A percentile compares a stretch with the other conserved stretches of the same genome.
Evolutionary conservation across 2,888 invertebrate genomes (phyloP).

Genomic region (Drosophila hamatofila): DNA sequence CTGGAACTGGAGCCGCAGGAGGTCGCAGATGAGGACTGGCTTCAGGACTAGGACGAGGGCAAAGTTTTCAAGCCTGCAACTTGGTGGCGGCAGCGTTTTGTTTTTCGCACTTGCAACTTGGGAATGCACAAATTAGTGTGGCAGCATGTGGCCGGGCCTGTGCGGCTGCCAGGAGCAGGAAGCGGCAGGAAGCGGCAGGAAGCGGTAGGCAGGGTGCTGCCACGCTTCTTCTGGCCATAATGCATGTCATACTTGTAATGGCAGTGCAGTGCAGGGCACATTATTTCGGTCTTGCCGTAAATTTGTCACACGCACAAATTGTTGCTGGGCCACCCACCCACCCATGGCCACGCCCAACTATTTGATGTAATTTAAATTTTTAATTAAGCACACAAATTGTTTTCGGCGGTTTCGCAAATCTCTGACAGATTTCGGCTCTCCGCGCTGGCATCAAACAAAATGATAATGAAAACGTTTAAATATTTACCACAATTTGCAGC

Average conservation of each 20-base stretch:
- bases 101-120: slow-evolving; percentile 76
- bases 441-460: slow-evolving; percentile 57
- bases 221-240: slow-evolving; percentile 53
- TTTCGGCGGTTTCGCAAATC: slow-evolving; percentile 71
- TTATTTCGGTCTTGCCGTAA: slow-evolving; percentile 44
- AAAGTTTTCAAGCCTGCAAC: slow-evolving; percentile 54
- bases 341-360: slow-evolving; percentile 23
- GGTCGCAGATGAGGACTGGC: slow-evolving; percentile 7
- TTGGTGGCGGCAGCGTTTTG: slow-evolving; percentile 63
- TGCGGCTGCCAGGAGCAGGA: background rate
- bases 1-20: background rate
- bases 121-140: slow-evolving; percentile 79
- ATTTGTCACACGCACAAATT: slow-evolving; percentile 77
- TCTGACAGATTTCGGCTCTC: slow-evolving; percentile 68
- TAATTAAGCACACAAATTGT: slow-evolving; percentile 81
- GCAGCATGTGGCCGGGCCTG: slow-evolving; percentile 69
- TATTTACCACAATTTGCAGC: slow-evolving; percentile 73
- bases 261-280: slow-evolving; percentile 50
- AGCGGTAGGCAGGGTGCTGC: background rate
- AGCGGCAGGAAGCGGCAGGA: background rate
- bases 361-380: slow-evolving; percentile 82
- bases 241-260: slow-evolving; percentile 74
- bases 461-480: slow-evolving; percentile 78
- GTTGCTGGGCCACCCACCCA: slow-evolving; percentile 22
- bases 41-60: slow-evolving; percentile 32